A percentile compares a stretch with the other conserved stretches of the same genome.
Evolutionary conservation across 2,797 vertebrate species (phyloP).

Genomic region (Sphaeramia orbicularis): DNA sequence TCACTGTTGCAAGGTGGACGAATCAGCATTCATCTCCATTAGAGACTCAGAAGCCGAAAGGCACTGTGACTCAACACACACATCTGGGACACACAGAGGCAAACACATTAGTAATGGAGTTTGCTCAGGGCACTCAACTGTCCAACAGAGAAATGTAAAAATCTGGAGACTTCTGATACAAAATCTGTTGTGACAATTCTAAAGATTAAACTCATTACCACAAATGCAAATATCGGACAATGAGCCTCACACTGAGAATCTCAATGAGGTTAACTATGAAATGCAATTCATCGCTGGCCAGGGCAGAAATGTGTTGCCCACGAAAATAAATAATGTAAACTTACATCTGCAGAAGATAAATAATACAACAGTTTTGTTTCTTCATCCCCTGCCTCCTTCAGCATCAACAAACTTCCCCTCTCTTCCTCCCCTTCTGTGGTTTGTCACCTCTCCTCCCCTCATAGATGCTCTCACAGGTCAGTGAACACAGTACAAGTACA

Average conservation of each 20-base stretch:
- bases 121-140: slow-evolving; percentile 46
- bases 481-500: slow-evolving; percentile 39
- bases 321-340: slow-evolving; percentile 64
- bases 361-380: slow-evolving; percentile 61
- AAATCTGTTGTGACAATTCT: slow-evolving; percentile 9
- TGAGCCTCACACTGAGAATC: not conserved
- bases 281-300: slow-evolving; percentile 10
- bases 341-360: slow-evolving; percentile 68
- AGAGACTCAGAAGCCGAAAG: slow-evolving; percentile 43
- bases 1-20: slow-evolving; percentile 61
- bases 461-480: slow-evolving; percentile 48
- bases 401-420: slow-evolving; percentile 35
- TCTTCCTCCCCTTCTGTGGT: slow-evolving; percentile 19
- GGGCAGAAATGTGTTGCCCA: slow-evolving; percentile 33
- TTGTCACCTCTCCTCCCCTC: slow-evolving; percentile 48
- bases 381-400: slow-evolving; percentile 20
- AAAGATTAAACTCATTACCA: slow-evolving; percentile 7
- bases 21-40: slow-evolving; percentile 64
- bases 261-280: slow-evolving; percentile 3
- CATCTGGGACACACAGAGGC: slow-evolving; percentile 33
- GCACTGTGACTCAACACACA: slow-evolving; percentile 57
- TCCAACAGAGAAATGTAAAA: slow-evolving; percentile 39
- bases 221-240: slow-evolving; percentile 4
- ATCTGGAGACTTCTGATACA: slow-evolving; percentile 18
- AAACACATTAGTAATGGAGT: slow-evolving; percentile 52